Conservation (phyloP, 2,888 invertebrate genomes). For the Eumacrocentrus americanus region DNA sequence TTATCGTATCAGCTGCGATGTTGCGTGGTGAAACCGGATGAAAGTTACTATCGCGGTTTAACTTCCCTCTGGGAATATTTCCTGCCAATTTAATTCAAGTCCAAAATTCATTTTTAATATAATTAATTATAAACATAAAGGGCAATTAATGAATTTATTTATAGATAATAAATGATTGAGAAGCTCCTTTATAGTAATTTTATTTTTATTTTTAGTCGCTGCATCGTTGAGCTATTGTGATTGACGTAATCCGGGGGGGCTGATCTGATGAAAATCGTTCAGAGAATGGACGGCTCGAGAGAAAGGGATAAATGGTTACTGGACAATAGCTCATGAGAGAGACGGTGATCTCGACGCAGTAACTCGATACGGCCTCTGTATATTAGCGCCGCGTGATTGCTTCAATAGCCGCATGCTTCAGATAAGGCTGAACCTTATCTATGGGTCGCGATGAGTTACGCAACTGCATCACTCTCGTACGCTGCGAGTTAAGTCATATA, state of each 20-base stretch:
- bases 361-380: slow-evolving; percentile 28
- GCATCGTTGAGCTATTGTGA: no score
- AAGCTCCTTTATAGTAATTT: no score
- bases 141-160: no score
- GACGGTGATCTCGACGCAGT: slow-evolving; percentile 13
- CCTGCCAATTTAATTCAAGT: neutral
- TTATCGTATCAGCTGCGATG: neutral
- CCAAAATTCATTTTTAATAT: slow-evolving; percentile 2
- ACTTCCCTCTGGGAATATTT: neutral
- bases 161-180: no score
- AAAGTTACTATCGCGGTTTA: neutral
- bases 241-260: no score
- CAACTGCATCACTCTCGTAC: no score
- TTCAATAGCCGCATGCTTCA: slow-evolving; percentile 40
- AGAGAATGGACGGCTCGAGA: no score
- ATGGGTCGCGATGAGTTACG: slow-evolving; percentile 27
- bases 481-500: no score
- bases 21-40: neutral
- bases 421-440: slow-evolving; percentile 47
- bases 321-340: no score
- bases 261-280: neutral
- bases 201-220: no score
- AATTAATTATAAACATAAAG: no score
- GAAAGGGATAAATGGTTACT: no score
- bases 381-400: slow-evolving; percentile 38